Evolutionary conservation across 2,888 invertebrate genomes (phyloP).

Genomic region (Sepioteuthis lessoniana): DNA sequence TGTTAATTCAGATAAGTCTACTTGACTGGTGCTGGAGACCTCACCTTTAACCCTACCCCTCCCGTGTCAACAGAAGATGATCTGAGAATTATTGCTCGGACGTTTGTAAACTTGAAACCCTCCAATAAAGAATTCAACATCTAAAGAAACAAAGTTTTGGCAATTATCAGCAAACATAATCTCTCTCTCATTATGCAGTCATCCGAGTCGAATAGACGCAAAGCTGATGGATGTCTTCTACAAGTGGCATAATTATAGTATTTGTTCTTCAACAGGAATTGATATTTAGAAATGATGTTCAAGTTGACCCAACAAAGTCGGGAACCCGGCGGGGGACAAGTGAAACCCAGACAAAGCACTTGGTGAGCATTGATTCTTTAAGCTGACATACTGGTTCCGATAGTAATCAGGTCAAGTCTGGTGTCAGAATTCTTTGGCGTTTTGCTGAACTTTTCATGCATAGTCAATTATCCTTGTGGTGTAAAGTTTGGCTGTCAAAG

Average conservation of each 20-base stretch:
- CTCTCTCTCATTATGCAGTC: background rate
- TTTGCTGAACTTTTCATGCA: conserved; percentile 33
- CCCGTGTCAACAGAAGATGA: background rate
- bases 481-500: background rate
- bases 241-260: background rate
- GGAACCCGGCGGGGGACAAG: background rate
- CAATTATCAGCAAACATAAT: background rate
- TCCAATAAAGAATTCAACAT: conserved; percentile 2
- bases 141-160: background rate
- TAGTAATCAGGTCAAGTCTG: background rate
- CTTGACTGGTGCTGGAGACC: background rate
- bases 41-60: background rate
- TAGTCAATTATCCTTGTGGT: background rate
- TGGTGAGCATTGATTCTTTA: background rate
- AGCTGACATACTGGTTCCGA: background rate
- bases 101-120: background rate
- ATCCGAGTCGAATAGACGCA: background rate
- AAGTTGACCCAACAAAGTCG: background rate
- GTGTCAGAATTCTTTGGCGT: background rate
- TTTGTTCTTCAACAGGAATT: background rate
- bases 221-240: background rate
- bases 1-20: background rate
- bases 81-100: background rate
- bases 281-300: conserved; percentile 33
- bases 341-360: background rate